Base-by-base conservation (phyloP, 2,113 vertebrate species). In the Saccopteryx bilineata region DNA sequence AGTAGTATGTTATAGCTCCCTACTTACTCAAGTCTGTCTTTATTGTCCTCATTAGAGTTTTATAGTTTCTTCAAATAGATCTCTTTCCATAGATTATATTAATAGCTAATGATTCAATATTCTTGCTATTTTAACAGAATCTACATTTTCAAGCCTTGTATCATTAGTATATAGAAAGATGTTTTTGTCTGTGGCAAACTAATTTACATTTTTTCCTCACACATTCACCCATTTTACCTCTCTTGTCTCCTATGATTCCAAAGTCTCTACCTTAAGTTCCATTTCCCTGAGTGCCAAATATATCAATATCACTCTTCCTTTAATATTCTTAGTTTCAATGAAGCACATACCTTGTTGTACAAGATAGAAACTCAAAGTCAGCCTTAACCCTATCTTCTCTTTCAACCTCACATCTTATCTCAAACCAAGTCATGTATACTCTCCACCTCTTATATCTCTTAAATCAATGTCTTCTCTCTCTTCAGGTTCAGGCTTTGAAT, bases 21-120 rank as follows among this genome's bases (percentile, higher is more conserved):
- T 91, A 56, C 21, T 94, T 88, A 89, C 19, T 94, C 28, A 28
- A 63, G 82, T 91, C 90, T 94, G 28, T 24, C 61, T 97, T 96
- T 95, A 95, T 92, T 90, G 68, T 96, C 71, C 52, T 95, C 85
- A 92, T 94, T 95, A 96, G 21, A 81, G 18, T 79, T 68, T 90
- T 93, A 96, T 24, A 95, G 61, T 68, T 61, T 93, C 85, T 92
- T 95, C 92, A 90, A 92, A 95, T 92, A 91, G 94, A 97, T 96
- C n/a, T 82, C 80, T 93, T 95, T 95, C 96, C 72, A 28, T 89
- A 93, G 58, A 63, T 94, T 90, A 74, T 75, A 83, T 79, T 85
- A 95, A 80, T 87, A 96, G 72, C 72, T 61, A 82, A 39, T 33
- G 28, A 82, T 90, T 96, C 91, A 95, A 92, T 95, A 81, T 88